Evolutionary conservation across 2,797 vertebrate species (phyloP), one percentile per base, ranked within the genome.

Genomic region (Crossoptilon crossoptilon): DNA sequence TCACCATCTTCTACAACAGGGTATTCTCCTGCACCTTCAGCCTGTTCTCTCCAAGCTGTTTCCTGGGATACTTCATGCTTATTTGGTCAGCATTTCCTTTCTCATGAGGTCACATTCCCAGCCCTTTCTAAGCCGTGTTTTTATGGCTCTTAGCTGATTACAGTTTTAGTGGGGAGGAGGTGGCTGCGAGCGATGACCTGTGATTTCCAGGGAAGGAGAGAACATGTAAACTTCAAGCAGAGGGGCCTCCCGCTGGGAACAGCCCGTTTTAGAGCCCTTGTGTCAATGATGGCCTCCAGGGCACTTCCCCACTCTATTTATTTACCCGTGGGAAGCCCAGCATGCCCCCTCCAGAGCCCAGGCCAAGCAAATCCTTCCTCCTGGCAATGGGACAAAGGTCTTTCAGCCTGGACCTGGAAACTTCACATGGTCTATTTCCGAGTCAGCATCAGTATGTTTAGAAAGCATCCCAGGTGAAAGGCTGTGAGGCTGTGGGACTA

Each of bases 181-280:
- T 4, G 37, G 73, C 93, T 94, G 60, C 68, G 85, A 91, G 69
- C 11, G 64, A 88, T 94, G 91, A 96, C 90, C 94, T 96, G 90
- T 95, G 92, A 91, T 96, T 92, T 96, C 87, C 88, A 93, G 68
- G 88, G 81, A 89, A 90, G 77, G 51, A 76, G 21, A 91, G 60
- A 95, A 91, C 82, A 89, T 90, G 72, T 53, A 90, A 95, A 90
- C 81, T 86, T 91, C 87, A 95, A 93, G 96, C 90, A 89, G 89
- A 16, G 9, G 14, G 97, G 97, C 93, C 96, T 92, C 96, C 97
- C 5, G 59, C 97, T 98, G 98, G 94, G 97, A 97, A 95, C 93
- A 95, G 97, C 95, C 95, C 97, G 96, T 98, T 98, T 98, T 98
- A 98, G 98, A 98, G 97, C 97, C 96, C 92, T 95, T 90, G 95